Percentiles rank a stretch among this genome's conserved stretches.
Conservation (phyloP, 1,140 invertebrate genomes). For the Hermetia illucens region DNA sequence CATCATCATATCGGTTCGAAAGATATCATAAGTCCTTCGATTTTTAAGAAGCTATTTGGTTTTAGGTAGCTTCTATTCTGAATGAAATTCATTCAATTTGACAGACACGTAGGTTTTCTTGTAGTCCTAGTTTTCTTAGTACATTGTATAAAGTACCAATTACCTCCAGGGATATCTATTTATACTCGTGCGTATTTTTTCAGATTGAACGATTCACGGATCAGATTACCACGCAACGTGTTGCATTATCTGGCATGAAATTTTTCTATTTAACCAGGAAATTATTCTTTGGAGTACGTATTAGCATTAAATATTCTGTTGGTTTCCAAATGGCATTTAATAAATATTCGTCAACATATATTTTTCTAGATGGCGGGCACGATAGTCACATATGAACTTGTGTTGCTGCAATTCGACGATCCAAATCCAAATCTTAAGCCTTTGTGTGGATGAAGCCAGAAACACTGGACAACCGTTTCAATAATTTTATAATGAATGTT, state of each 20-base stretch:
- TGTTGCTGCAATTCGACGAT: conserved; percentile 42
- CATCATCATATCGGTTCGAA: too few relatives aligned
- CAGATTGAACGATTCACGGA: conserved; percentile 22
- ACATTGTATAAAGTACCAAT: too few relatives aligned
- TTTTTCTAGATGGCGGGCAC: conserved; percentile 35
- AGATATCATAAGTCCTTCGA: too few relatives aligned
- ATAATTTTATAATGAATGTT: not conserved
- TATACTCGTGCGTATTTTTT: too few relatives aligned
- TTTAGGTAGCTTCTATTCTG: too few relatives aligned
- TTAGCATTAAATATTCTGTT: conserved; percentile 2
- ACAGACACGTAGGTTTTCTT: too few relatives aligned
- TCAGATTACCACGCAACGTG: conserved; percentile 23
- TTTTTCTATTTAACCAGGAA: conserved; percentile 46
- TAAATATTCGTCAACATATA: too few relatives aligned
- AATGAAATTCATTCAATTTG: too few relatives aligned
- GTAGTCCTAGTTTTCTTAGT: too few relatives aligned
- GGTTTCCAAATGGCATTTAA: not conserved
- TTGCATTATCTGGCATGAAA: conserved; percentile 45
- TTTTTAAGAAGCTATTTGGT: too few relatives aligned
- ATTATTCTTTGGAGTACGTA: conserved; percentile 41
- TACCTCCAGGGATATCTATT: too few relatives aligned
- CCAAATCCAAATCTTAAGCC: conserved; percentile 18
- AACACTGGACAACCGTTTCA: not conserved
- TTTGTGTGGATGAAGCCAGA: conserved; percentile 7
- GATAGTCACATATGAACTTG: conserved; percentile 53